A percentile compares a stretch with the other conserved stretches of the same genome.
phyloP scores from a whole-genome alignment of 2,113 vertebrate species.

The Plotosus lineatus region DNA sequence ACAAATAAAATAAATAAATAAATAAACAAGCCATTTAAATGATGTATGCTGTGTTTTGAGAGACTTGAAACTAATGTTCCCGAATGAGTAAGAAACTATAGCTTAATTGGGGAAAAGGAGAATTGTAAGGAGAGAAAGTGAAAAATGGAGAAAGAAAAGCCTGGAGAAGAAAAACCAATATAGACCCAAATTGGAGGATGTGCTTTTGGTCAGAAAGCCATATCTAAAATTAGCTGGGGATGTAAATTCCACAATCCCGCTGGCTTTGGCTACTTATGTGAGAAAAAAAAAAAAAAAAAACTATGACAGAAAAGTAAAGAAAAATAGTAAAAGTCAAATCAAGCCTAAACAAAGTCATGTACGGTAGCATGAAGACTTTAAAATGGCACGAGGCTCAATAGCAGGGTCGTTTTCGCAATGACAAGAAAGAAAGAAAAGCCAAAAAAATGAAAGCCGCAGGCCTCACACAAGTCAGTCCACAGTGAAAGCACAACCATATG shows the following conservation, averaged over 20 bases:
- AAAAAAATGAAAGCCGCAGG: conserved; percentile 61
- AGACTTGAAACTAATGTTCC: background rate
- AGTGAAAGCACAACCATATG: conserved; percentile 57
- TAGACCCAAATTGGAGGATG: conserved; percentile 77
- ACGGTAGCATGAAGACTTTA: conserved; percentile 58
- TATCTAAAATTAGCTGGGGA: conserved; percentile 76
- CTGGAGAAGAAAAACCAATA: conserved; percentile 70
- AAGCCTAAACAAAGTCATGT: conserved; percentile 58
- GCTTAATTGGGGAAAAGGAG: background rate
- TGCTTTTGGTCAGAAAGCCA: conserved; percentile 79
- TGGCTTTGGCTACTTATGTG: conserved; percentile 61
- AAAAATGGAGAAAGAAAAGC: conserved; percentile 57
- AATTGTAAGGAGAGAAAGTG: conserved; percentile 33
- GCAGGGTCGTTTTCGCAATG: conserved; percentile 66
- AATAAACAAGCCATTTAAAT: background rate
- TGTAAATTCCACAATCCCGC: conserved; percentile 74
- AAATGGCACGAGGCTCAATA: conserved; percentile 57
- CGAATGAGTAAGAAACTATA: background rate
- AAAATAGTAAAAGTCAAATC: conserved; percentile 31
- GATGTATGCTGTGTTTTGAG: background rate
- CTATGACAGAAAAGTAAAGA: conserved; percentile 49
- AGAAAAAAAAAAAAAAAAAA: conserved; percentile 62
- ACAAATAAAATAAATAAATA: background rate
- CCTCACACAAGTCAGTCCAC: conserved; percentile 61
- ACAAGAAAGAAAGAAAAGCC: conserved; percentile 67